Evolutionary conservation across 2,797 vertebrate species (phyloP).

Genomic region (Clamator glandarius): DNA sequence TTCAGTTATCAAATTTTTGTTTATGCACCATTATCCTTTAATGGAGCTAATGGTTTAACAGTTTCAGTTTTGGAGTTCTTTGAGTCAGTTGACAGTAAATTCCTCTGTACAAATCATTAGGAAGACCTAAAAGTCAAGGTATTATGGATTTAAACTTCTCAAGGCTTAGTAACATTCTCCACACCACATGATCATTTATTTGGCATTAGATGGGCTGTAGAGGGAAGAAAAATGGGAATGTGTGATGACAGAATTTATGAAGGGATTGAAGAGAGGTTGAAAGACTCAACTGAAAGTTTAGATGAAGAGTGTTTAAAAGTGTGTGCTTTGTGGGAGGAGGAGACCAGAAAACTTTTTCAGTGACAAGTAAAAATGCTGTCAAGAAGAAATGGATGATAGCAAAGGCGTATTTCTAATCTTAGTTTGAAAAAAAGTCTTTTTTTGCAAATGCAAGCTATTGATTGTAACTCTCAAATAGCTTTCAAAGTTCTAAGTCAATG

Average conservation of each 20-base stretch:
- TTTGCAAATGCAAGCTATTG: not conserved
- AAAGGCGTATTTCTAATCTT: not conserved
- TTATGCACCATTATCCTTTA: not conserved
- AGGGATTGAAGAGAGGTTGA: not conserved
- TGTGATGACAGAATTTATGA: not conserved
- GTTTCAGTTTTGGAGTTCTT: not conserved
- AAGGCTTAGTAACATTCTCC: not conserved
- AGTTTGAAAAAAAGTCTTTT: not conserved
- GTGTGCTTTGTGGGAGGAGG: not conserved
- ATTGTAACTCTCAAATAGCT: not conserved
- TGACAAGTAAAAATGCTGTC: not conserved
- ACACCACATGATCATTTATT: not conserved
- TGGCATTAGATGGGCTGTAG: not conserved
- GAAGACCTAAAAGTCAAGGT: not conserved
- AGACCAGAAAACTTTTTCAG: not conserved
- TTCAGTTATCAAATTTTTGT: not conserved
- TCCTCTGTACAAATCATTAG: not conserved
- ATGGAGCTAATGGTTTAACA: not conserved
- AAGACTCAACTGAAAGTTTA: not conserved
- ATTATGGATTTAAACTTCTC: not conserved
- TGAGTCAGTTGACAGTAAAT: not conserved
- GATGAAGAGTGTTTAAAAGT: not conserved
- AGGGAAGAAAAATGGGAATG: not conserved
- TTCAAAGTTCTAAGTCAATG: not conserved
- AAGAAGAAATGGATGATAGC: not conserved